Conservation (phyloP, 2,797 vertebrate genomes). For the Sus cebifrons region DNA sequence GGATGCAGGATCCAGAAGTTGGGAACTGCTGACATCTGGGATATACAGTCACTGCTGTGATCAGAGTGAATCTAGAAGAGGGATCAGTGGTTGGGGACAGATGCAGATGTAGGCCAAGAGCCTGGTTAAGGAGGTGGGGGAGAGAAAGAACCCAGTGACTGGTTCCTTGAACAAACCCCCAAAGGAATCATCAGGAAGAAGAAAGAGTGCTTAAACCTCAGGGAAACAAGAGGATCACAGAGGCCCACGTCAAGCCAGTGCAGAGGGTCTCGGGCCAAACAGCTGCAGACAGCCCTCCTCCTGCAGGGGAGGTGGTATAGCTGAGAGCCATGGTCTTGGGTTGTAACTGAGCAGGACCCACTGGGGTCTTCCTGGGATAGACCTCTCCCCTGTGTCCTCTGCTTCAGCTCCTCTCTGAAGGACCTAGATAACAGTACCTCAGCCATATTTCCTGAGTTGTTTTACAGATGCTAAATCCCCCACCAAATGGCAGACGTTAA, state of each 20-base stretch:
- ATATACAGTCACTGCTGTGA: too few species aligned
- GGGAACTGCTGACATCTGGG: not conserved
- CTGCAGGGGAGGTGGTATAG: rapidly evolving
- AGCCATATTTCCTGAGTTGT: not conserved
- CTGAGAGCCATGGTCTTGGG: not conserved
- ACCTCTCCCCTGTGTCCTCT: not conserved
- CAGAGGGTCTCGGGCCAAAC: not conserved
- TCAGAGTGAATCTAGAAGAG: not conserved
- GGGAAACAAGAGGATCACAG: not conserved
- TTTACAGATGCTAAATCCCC: not conserved
- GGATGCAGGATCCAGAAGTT: not conserved
- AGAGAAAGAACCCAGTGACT: not conserved
- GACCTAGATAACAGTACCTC: not conserved
- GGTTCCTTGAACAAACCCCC: not conserved
- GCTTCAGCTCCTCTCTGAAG: not conserved
- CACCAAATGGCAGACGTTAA: not conserved
- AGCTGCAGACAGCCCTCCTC: not conserved
- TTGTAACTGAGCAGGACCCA: not conserved
- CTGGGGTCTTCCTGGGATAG: not conserved
- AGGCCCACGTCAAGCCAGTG: not conserved
- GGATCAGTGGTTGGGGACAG: not conserved
- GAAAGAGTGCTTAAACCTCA: not conserved
- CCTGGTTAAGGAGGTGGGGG: not conserved
- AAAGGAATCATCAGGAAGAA: not conserved
- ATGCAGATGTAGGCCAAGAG: not conserved